These are phyloP conservation scores for Rhynchotus rufescens DNA, from an alignment of 2,797 vertebrate genomes.

Conservation along the genomic window DNA sequence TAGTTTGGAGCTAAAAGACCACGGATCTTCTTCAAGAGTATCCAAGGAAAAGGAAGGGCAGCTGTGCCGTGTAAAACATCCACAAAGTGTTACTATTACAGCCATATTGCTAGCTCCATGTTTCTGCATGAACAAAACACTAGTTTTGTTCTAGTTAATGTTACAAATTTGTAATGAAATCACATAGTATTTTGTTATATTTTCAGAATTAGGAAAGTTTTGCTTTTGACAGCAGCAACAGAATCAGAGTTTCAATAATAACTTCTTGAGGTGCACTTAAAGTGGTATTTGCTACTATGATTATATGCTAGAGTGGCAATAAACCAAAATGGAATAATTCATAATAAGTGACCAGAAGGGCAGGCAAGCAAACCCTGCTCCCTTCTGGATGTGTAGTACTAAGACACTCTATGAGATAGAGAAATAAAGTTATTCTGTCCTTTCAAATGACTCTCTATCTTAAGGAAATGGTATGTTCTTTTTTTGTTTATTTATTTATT, in stretches of 20 bases:
- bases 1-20: neutral
- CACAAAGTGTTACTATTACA: neutral
- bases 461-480: neutral
- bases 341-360: neutral
- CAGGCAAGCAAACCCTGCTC: neutral
- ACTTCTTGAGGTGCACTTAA: neutral
- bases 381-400: neutral
- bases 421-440: neutral
- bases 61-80: neutral
- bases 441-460: neutral
- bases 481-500: neutral
- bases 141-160: accelerated
- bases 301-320: neutral
- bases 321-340: neutral
- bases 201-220: neutral
- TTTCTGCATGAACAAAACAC: neutral
- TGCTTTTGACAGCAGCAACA: neutral
- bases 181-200: neutral
- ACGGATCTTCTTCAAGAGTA: neutral
- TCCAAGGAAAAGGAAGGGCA: neutral
- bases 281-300: neutral
- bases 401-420: neutral
- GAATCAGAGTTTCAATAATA: neutral
- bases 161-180: neutral
- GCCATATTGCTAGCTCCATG: neutral